Evolutionary conservation across 2,113 vertebrate genomes (phyloP).

Genomic region (Podiceps cristatus): DNA sequence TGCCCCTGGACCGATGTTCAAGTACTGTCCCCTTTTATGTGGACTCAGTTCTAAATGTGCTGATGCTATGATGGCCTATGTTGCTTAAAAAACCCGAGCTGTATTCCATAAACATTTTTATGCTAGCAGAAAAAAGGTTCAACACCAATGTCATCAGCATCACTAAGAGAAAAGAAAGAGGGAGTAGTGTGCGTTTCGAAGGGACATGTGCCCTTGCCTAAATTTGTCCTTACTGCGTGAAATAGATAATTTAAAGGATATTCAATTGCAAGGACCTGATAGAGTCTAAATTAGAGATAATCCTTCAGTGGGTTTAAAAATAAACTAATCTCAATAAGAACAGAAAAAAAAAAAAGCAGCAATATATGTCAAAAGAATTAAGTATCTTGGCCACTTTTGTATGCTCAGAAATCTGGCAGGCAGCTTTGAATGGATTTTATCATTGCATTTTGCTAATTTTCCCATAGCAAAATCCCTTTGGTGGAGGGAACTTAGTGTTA

Average conservation of each 20-base stretch:
- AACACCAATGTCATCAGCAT: neutral
- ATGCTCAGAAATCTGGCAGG: neutral
- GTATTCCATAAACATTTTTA: neutral
- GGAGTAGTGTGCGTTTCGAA: neutral
- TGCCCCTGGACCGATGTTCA: neutral
- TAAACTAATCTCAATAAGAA: neutral
- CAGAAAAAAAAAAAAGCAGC: neutral
- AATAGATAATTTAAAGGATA: neutral
- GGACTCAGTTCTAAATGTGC: neutral
- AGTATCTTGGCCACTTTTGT: neutral
- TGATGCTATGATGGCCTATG: neutral
- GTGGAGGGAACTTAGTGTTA: neutral
- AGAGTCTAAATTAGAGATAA: neutral
- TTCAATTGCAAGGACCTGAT: neutral
- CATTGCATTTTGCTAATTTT: neutral
- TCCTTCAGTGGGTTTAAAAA: neutral
- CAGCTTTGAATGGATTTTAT: neutral
- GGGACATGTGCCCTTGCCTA: neutral
- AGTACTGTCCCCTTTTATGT: neutral
- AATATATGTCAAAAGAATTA: neutral
- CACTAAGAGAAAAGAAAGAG: neutral
- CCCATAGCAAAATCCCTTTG: neutral
- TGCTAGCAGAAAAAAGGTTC: neutral
- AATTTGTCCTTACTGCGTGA: neutral
- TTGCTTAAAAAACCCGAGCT: neutral